Evolutionary conservation across 1,140 invertebrate genomes (phyloP), one percentile per base, ranked within the genome.

Genomic region (Pseudachorutes palmiensis): DNA sequence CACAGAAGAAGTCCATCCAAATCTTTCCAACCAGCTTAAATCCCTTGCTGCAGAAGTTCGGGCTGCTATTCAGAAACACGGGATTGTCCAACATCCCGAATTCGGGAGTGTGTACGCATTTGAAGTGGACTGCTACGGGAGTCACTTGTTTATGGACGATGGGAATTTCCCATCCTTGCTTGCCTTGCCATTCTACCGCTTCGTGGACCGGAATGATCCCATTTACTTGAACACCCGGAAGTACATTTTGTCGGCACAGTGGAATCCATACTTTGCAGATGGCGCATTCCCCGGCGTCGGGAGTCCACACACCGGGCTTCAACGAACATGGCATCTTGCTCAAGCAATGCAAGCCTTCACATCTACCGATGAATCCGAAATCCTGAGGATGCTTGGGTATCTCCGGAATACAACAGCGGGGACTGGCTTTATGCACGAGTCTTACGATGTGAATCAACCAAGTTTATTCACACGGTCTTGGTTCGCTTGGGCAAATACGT

Each of bases 401-500:
- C 30, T 72, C 14, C 61, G 68, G 1, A 64, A 70, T 41, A 51
- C 71, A 5, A 72, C 71, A 5, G 71, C 51, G 22, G 68, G 64
- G 2, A 72, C 71, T 2, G 71, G 71, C n/a, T 64, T 72, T 33
- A 72, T 71, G 70, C 70, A 71, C 29, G 70, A 71, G 28, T 57
- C 58, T 1, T 68, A 63, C 29, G 51, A 66, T 62, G 65, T 67
- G 14, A 55, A 71, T 55, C 26, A 72, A 28, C 70, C 70, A 5
- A 3, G 2, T 1, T 22, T 48, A 5, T 72, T 41, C 61, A 67
- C 65, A 9, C 65, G 71, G 12, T 26, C 57, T 14, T 72, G 68
- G 68, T 72, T 72, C 45, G 71, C 71, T 30, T 72, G 71, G 71
- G 71, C 71, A 1, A 72, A 72, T 32, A 72, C 71, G 0, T 68